phyloP scores from a whole-genome alignment of 2,888 invertebrate species.

The Melipona beecheii region DNA sequence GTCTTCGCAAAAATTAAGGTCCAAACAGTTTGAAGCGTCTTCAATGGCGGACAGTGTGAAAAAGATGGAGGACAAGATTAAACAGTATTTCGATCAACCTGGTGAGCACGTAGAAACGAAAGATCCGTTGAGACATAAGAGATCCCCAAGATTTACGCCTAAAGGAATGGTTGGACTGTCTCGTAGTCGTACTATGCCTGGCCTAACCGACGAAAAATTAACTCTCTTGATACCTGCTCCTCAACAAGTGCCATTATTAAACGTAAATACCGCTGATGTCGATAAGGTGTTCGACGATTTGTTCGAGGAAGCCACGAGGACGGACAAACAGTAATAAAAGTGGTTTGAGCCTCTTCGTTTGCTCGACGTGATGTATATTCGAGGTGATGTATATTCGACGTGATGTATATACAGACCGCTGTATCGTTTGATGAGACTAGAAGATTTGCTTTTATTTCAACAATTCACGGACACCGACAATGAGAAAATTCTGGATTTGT shows the following conservation, averaged over 20 bases:
- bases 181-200: slow-evolving; percentile 91
- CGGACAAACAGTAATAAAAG: slow-evolving; percentile 71
- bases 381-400: neutral
- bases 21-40: slow-evolving; percentile 92
- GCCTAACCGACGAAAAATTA: slow-evolving; percentile 85
- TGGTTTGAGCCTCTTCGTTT: slow-evolving; percentile 13
- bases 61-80: slow-evolving; percentile 81
- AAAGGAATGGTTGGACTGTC: slow-evolving; percentile 85
- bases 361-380: neutral
- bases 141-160: slow-evolving; percentile 46
- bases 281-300: slow-evolving; percentile 95
- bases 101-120: slow-evolving; percentile 39
- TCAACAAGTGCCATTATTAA: slow-evolving; percentile 52
- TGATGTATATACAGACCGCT: slow-evolving; percentile 10
- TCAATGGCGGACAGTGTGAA: slow-evolving; percentile 76
- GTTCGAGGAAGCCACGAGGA: slow-evolving; percentile 85
- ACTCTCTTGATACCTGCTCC: slow-evolving; percentile 41
- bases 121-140: slow-evolving; percentile 45
- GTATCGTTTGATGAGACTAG: slow-evolving; percentile 18
- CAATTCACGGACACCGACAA: neutral
- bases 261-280: slow-evolving; percentile 90
- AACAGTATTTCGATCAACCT: slow-evolving; percentile 80
- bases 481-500: neutral
- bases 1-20: slow-evolving; percentile 88
- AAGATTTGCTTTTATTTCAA: slow-evolving; percentile 6